Evolutionary conservation across 2,888 invertebrate species (phyloP).

Genomic region (Hirtodrosophila histrioides): DNA sequence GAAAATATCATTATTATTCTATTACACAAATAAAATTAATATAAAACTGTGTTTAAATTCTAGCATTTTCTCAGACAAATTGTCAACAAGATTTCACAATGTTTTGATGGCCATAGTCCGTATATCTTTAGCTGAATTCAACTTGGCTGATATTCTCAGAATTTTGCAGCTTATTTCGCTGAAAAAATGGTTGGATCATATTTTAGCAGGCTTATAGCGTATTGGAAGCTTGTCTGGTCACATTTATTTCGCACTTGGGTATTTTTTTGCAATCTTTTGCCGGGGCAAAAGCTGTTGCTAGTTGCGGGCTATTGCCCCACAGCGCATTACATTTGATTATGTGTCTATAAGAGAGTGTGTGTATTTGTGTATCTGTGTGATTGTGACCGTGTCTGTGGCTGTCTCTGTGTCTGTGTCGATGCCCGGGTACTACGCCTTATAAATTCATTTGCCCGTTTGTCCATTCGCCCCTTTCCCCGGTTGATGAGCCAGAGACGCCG

Average conservation of each 20-base stretch:
- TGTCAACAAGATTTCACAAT: too few species aligned
- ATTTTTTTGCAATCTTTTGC: conserved; percentile 51
- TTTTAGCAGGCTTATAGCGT: neutral
- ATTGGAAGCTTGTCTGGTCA: conserved; percentile 29
- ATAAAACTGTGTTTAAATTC: too few species aligned
- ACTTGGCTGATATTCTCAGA: too few species aligned
- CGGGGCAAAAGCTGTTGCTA: conserved; percentile 53
- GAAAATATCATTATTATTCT: too few species aligned
- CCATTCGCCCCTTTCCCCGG: conserved; percentile 11
- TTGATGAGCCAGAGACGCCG: conserved; percentile 7
- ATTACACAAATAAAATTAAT: too few species aligned
- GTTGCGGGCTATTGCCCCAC: conserved; percentile 73
- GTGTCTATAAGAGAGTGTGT: conserved; percentile 32
- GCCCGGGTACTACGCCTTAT: conserved; percentile 65
- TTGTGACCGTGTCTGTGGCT: conserved; percentile 5
- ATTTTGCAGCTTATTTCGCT: too few species aligned
- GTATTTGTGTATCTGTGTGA: conserved; percentile 23
- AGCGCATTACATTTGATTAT: conserved; percentile 77
- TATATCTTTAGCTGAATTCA: too few species aligned
- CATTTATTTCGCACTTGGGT: conserved; percentile 43
- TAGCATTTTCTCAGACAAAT: too few species aligned
- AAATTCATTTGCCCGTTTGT: conserved; percentile 46
- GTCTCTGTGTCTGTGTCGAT: conserved; percentile 21
- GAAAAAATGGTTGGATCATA: too few species aligned
- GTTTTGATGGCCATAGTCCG: too few species aligned